Base-by-base conservation (phyloP, 2,797 vertebrate genomes). In the Paedocypris micromegethes region DNA sequence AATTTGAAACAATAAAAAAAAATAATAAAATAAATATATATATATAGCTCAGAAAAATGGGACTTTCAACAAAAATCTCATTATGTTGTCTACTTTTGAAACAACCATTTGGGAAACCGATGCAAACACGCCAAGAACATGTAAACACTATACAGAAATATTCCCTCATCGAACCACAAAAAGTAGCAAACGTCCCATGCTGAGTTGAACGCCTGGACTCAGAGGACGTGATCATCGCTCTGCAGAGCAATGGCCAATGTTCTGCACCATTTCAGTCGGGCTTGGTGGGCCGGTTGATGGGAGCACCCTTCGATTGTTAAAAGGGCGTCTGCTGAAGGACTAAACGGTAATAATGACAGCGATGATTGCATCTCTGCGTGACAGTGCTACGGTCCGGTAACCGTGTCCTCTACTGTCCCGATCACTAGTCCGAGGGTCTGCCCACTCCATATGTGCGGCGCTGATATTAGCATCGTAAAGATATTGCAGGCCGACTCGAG, bases 161-260 rank as follows among this genome's bases (percentile, higher is more conserved):
- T 5, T 6, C 53, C 6, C 82, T 82, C 83, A 83, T 77, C 79
- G 83, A 87, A 86, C 89, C 85, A 86, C 88, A 87, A 88, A 83
- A 88, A 88, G 84, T 86, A 83, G 78, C 81, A 88, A 88, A 90
- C 88, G 87, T 87, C 86, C 87, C 82, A 83, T 88, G 80, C 78
- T 78, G 75, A 76, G 82, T 83, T 83, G 78, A 74, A 84, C 82
- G 79, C 61, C 68, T 71, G 66, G 76, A 70, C 64, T 75, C 57
- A 48, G 8, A 55, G 67, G 76, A 84, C 74, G 72, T 65, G 69
- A 68, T 48, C 8, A 62, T 56, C 50, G 39, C 44, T 23, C 23
- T 9, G 5, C 38, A 43, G 50, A 51, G 23, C n/a, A 49, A n/a
- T 58, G 55, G 56, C 51, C 39, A 53, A 44, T 51, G 8, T 40